A percentile compares a stretch with the other conserved stretches of the same genome.
These are phyloP conservation scores for Phoxinus phoxinus DNA, from an alignment of 2,113 vertebrate species.

Conservation along the genomic window DNA sequence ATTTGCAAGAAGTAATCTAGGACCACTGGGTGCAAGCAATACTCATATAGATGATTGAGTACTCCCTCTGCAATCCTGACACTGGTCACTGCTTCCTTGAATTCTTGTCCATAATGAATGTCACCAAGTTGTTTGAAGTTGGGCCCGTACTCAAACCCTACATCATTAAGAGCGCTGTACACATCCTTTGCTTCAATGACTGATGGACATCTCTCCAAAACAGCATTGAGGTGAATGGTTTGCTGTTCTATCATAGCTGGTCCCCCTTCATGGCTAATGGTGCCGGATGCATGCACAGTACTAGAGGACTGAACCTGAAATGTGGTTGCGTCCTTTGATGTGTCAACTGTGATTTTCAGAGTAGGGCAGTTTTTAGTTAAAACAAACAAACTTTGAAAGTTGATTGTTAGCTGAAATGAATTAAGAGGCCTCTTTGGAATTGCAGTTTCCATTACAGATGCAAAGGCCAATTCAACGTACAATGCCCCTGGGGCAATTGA, in stretches of 20 bases:
- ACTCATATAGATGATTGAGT: slow-evolving; percentile 72
- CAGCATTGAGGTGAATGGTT: slow-evolving; percentile 67
- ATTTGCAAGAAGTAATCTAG: slow-evolving; percentile 87
- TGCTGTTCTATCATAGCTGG: slow-evolving; percentile 71
- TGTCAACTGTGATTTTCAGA: slow-evolving; percentile 75
- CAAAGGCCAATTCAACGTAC: slow-evolving; percentile 81
- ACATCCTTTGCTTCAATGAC: slow-evolving; percentile 70
- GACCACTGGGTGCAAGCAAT: slow-evolving; percentile 83
- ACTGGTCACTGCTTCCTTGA: slow-evolving; percentile 80
- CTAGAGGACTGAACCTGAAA: slow-evolving; percentile 79
- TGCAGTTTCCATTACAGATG: slow-evolving; percentile 73
- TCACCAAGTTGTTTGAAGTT: slow-evolving; percentile 78
- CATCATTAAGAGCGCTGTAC: slow-evolving; percentile 75
- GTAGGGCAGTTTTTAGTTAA: slow-evolving; percentile 70
- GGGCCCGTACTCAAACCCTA: slow-evolving; percentile 82
- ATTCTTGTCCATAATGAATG: slow-evolving; percentile 77
- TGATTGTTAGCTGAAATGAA: slow-evolving; percentile 73
- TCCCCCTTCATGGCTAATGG: slow-evolving; percentile 60
- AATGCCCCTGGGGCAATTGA: slow-evolving; percentile 81
- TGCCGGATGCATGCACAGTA: slow-evolving; percentile 77
- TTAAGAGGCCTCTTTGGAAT: slow-evolving; percentile 73
- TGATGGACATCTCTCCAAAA: slow-evolving; percentile 76
- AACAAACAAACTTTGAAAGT: slow-evolving; percentile 76
- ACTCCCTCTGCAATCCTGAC: slow-evolving; percentile 75
- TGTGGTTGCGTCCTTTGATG: slow-evolving; percentile 52